Conservation (phyloP, 2,797 vertebrate genomes). For the Danio jaintianensis region DNA sequence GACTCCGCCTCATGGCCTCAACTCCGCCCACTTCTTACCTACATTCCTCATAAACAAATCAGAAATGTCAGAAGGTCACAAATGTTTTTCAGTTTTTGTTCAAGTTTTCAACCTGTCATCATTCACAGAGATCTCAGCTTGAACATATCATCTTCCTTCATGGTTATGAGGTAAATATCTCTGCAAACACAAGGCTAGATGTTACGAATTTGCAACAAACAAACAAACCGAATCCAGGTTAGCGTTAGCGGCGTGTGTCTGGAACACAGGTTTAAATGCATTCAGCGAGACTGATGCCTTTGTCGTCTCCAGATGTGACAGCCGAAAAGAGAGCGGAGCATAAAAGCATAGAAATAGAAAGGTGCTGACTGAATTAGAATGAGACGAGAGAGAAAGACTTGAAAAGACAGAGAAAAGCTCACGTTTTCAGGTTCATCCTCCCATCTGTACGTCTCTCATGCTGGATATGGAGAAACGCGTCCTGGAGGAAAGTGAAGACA, state of each 20-base stretch:
- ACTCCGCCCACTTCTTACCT: too few relatives aligned
- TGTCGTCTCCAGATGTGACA: conserved; percentile 50
- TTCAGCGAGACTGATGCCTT: conserved; percentile 46
- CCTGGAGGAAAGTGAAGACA: conserved; percentile 60
- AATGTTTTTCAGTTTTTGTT: too few relatives aligned
- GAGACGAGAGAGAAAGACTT: conserved; percentile 51
- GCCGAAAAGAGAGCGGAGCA: conserved; percentile 48
- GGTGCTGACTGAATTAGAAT: conserved; percentile 52
- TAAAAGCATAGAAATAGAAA: conserved; percentile 62
- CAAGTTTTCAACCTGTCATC: background rate
- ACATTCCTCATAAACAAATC: too few relatives aligned
- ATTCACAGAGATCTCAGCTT: background rate
- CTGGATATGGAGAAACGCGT: conserved; percentile 67
- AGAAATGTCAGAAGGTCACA: too few relatives aligned
- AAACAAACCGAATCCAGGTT: conserved; percentile 14
- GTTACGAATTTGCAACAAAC: conserved; percentile 21
- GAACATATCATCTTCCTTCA: conserved; percentile 19
- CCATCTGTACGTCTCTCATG: conserved; percentile 53
- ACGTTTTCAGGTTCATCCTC: conserved; percentile 35
- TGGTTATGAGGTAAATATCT: conserved; percentile 37
- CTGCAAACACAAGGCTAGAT: background rate
- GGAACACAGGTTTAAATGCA: conserved; percentile 52
- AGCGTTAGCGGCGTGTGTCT: conserved; percentile 16
- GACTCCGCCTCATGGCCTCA: too few relatives aligned
- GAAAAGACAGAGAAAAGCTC: conserved; percentile 45